phyloP scores from a whole-genome alignment of 2,888 invertebrate genomes.

The Hypomecis punctinalis region DNA sequence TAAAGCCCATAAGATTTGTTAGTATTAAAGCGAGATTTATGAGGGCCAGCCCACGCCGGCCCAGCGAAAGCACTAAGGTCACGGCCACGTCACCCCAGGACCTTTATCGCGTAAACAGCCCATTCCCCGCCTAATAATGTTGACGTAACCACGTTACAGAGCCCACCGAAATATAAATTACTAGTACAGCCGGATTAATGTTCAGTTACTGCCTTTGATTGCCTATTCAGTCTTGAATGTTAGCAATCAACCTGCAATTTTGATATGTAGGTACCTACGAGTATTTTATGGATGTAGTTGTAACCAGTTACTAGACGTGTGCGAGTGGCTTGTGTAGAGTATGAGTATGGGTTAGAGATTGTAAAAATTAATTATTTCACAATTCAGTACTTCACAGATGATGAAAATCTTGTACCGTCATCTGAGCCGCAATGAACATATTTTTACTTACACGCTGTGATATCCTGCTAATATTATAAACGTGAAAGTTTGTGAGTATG shows the following conservation, averaged over 20 bases:
- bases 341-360: too few species aligned
- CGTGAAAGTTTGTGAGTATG: too few species aligned
- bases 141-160: slow-evolving; percentile 12
- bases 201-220: slow-evolving; percentile 14
- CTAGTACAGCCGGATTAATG: slow-evolving; percentile 1
- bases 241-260: slow-evolving; percentile 14
- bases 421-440: too few species aligned
- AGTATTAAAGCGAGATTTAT: slow-evolving; percentile 13
- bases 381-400: too few species aligned
- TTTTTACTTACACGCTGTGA: too few species aligned
- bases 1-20: slow-evolving; percentile 13
- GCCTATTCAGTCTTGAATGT: slow-evolving; percentile 21
- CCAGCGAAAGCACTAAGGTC: slow-evolving; percentile 12
- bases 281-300: not conserved
- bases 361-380: too few species aligned
- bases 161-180: not conserved
- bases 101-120: slow-evolving; percentile 22
- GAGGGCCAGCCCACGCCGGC: slow-evolving; percentile 1
- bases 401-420: too few species aligned
- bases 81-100: slow-evolving; percentile 12
- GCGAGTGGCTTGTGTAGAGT: too few species aligned
- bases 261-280: not conserved
- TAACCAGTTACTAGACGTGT: too few species aligned
- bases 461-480: too few species aligned
- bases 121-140: slow-evolving; percentile 23